These are phyloP conservation scores for Psilopogon haemacephalus DNA, from an alignment of 2,113 vertebrate species.

Conservation along the genomic window DNA sequence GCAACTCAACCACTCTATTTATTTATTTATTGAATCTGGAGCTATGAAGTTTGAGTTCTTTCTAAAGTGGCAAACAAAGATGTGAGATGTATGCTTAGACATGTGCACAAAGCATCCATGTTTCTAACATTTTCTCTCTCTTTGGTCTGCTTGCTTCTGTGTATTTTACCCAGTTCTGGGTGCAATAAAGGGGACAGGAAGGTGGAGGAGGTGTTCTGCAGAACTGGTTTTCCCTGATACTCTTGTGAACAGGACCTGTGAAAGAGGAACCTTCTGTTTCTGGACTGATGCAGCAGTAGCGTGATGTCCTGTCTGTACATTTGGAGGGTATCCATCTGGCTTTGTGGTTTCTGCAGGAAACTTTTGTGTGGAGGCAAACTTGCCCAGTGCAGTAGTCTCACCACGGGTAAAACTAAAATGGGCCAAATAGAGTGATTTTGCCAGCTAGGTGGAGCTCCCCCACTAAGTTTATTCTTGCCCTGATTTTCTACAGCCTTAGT, in stretches of 20 bases:
- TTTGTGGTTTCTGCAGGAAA: background rate
- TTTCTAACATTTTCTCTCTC: background rate
- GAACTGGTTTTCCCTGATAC: background rate
- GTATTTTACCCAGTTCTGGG: background rate
- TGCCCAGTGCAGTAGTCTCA: background rate
- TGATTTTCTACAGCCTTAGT: background rate
- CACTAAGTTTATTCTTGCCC: slow-evolving; percentile 17
- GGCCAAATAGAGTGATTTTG: slow-evolving; percentile 55
- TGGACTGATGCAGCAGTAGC: background rate
- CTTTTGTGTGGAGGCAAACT: background rate
- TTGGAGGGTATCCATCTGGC: background rate
- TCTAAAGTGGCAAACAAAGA: background rate
- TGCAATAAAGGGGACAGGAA: background rate
- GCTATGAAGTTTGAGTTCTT: background rate
- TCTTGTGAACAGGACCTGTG: background rate
- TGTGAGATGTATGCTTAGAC: accelerated
- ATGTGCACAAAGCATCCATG: accelerated
- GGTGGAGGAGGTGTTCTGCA: background rate
- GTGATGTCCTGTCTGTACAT: background rate
- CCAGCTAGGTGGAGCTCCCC: slow-evolving; percentile 67
- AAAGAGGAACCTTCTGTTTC: background rate
- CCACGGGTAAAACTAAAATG: background rate
- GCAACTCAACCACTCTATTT: background rate
- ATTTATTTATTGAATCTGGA: background rate
- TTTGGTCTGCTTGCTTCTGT: background rate